Base-by-base conservation (phyloP, 2,888 invertebrate genomes). In the Anthophora plumipes region DNA sequence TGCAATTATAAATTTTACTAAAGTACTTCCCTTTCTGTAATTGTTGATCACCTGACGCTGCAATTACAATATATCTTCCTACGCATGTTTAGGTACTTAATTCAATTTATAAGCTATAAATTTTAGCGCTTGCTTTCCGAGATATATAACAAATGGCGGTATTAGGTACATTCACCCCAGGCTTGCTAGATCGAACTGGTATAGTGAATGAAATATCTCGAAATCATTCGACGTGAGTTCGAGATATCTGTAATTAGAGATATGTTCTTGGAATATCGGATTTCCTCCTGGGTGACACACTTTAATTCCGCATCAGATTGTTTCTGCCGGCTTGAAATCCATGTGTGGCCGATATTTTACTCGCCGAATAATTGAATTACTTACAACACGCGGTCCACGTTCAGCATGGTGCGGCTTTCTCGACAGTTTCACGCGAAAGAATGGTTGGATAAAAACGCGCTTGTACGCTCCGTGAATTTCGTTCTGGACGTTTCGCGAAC, bases 341-440 rank as follows among this genome's bases (percentile, higher is more conserved):
- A 59, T 59, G 63, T 52, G 66, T 59, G 73, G 66, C 76, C 61
- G 75, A 72, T 69, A 80, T 80, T n/a, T 77, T 79, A 73, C 80
- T 72, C 68, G 54, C 39, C 52, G 17, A 54, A 31, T 82, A 86
- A 86, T 84, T 84, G 84, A 86, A 86, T 86, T 86, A 81, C 37
- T 70, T 48, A 20, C n/a, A 57, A 57, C 25, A 12, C 41, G 46
- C 52, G 64, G 74, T 46, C 55, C 22, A 43, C 37, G 50, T 61
- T 69, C 67, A 46, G 73, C 39, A 70, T 50, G n/a, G 55, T 31
- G 68, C 14, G 57, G 31, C 20, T 77, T 77, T 82, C 20, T 20
- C 41, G 64, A 52, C 80, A 71, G 66, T 73, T 64, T 55, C 50
- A 11, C 50, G 43, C 48, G 52, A 57, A 22, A 69, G 31, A 48